A percentile compares a stretch with the other conserved stretches of the same genome.
Conservation (phyloP, 2,797 vertebrate species). For the Nannoperca obscura region DNA sequence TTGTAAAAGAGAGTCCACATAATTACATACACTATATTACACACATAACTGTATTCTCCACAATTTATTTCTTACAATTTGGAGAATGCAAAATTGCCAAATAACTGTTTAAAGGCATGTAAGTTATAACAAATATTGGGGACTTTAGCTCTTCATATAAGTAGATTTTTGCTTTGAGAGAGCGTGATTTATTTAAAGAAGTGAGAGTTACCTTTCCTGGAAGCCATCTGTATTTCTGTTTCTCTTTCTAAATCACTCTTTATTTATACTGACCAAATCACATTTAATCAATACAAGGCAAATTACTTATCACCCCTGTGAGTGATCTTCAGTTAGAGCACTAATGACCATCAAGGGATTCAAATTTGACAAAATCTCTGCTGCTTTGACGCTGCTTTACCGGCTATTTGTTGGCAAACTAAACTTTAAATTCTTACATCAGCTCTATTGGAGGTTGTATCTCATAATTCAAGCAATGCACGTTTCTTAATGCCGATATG, state of each 20-base stretch:
- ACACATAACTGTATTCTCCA: neutral
- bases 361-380: conserved; percentile 18
- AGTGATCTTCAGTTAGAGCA: conserved; percentile 52
- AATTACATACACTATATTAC: neutral
- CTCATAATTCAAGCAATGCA: neutral
- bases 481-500: neutral
- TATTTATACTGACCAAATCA: conserved; percentile 73
- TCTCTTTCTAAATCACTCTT: conserved; percentile 58
- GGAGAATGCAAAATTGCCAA: neutral
- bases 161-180: neutral
- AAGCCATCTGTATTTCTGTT: conserved; percentile 87
- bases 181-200: neutral
- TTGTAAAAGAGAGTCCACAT: neutral
- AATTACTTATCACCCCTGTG: conserved; percentile 58
- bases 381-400: conserved; percentile 57
- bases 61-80: neutral
- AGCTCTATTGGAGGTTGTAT: neutral
- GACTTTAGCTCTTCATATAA: neutral
- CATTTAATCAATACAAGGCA: conserved; percentile 72
- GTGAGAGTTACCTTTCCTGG: conserved; percentile 82
- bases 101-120: neutral
- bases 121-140: neutral
- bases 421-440: conserved; percentile 17
- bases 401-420: conserved; percentile 71
- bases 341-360: conserved; percentile 52